These are phyloP conservation scores for Rhagonycha lutea DNA, from an alignment of 2,888 invertebrate genomes.

Conservation along the genomic window DNA sequence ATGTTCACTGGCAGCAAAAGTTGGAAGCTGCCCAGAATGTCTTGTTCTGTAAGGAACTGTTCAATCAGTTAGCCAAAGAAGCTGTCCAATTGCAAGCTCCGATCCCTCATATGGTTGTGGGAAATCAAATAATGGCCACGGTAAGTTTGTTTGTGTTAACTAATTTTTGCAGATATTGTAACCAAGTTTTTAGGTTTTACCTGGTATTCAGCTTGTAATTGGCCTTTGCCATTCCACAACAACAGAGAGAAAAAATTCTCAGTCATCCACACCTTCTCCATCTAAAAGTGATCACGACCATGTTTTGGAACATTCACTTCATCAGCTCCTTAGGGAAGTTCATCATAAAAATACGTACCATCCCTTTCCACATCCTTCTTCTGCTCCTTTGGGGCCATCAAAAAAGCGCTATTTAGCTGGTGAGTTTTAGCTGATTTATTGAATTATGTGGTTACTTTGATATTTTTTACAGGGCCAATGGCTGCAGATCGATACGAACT, in stretches of 20 bases:
- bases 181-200: constrained; percentile 70
- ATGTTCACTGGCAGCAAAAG: constrained; percentile 92
- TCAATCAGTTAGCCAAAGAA: constrained; percentile 91
- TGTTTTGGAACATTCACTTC: constrained; percentile 94
- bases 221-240: constrained; percentile 86
- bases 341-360: constrained; percentile 92
- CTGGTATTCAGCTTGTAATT: constrained; percentile 91
- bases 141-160: constrained; percentile 56
- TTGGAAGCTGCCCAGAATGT: constrained; percentile 97
- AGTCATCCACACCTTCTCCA: constrained; percentile 51
- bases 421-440: constrained; percentile 38
- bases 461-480: constrained; percentile 67
- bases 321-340: constrained; percentile 89
- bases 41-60: constrained; percentile 94
- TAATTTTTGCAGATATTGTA: background rate
- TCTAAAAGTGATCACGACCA: constrained; percentile 84
- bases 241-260: constrained; percentile 59
- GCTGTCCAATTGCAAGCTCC: constrained; percentile 92
- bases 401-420: constrained; percentile 88
- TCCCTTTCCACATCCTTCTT: constrained; percentile 93
- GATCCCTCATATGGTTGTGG: constrained; percentile 95
- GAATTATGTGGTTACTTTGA: background rate
- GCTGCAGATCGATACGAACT: constrained; percentile 87
- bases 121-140: constrained; percentile 95
- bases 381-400: constrained; percentile 91